Evolutionary conservation across 2,888 invertebrate genomes (phyloP), one percentile per base, ranked within the genome.

Genomic region (Scelioninae gen. 1): DNA sequence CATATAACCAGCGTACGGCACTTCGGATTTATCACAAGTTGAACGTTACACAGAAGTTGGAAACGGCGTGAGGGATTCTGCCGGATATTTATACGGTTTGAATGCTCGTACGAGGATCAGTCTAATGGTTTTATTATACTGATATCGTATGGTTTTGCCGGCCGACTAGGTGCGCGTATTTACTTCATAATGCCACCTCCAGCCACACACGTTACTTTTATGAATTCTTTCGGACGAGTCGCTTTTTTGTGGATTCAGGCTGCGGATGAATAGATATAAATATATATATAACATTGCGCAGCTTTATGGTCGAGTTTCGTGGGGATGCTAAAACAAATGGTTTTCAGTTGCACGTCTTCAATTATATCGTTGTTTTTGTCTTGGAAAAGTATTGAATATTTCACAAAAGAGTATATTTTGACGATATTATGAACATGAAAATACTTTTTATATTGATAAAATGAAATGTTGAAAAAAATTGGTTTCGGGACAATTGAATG

Each of bases 121-220:
- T 89, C 92, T 92, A 92, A 92, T 92, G 92, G 92, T 92, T 92
- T 92, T 92, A 92, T 92, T 92, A 92, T 92, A 91, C 92, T 87
- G 89, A 91, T 91, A 91, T 79, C 58, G 79, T 74, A 65, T 69
- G 80, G 82, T 79, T 84, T 80, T 82, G 82, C 82, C 75, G 82
- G 68, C 63, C 82, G 75, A 77, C 84, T 77, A 84, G 81, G 77
- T 84, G 80, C 77, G 74, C 69, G 82, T 79, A 84, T 84, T 84
- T 79, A 84, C 84, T 79, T 79, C 78, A 65, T 77, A 84, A 84
- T 78, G 81, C 78, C 81, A 71, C 76, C 81, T 71, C 63, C 68
- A 58, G 47, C 32, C 55, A 49, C 65, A 65, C 49, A 63, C 63
- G 58, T 47, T 60, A 76, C 81, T 81, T 81, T 81, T 81, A 81